A percentile compares a stretch with the other conserved stretches of the same genome.
Conservation (phyloP, 2,113 vertebrate genomes). For the Percopsis transmontana region DNA sequence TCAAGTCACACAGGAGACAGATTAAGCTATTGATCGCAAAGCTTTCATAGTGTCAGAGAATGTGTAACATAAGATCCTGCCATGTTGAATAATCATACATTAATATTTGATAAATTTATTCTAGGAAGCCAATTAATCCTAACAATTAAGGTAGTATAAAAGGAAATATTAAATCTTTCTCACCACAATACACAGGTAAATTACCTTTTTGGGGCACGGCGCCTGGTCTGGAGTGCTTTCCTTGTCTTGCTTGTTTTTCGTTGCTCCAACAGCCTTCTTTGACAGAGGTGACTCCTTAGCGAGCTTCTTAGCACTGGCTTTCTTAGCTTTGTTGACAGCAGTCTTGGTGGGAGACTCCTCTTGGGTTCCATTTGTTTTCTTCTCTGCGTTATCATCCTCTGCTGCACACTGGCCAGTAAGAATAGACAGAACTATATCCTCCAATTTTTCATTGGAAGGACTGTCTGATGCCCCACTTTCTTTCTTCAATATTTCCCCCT, state of each 20-base stretch:
- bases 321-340: slow-evolving; percentile 68
- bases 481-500: slow-evolving; percentile 79
- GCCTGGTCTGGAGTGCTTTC: slow-evolving; percentile 53
- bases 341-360: slow-evolving; percentile 70
- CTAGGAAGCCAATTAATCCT: background rate
- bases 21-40: slow-evolving; percentile 49
- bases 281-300: slow-evolving; percentile 58
- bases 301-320: slow-evolving; percentile 62
- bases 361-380: slow-evolving; percentile 74
- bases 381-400: slow-evolving; percentile 57
- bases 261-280: slow-evolving; percentile 45
- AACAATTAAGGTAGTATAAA: background rate
- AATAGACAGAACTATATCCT: slow-evolving; percentile 67
- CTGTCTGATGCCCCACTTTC: slow-evolving; percentile 58
- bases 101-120: background rate
- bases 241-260: slow-evolving; percentile 63
- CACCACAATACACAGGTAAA: slow-evolving; percentile 3
- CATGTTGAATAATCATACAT: slow-evolving; percentile 22
- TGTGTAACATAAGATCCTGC: slow-evolving; percentile 4
- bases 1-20: slow-evolving; percentile 53
- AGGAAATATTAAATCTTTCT: background rate
- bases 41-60: slow-evolving; percentile 33
- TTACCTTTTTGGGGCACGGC: slow-evolving; percentile 71
- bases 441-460: slow-evolving; percentile 63
- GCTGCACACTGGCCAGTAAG: slow-evolving; percentile 52